Base-by-base conservation (phyloP, 2,797 vertebrate species). In the Astyanax mexicanus region DNA sequence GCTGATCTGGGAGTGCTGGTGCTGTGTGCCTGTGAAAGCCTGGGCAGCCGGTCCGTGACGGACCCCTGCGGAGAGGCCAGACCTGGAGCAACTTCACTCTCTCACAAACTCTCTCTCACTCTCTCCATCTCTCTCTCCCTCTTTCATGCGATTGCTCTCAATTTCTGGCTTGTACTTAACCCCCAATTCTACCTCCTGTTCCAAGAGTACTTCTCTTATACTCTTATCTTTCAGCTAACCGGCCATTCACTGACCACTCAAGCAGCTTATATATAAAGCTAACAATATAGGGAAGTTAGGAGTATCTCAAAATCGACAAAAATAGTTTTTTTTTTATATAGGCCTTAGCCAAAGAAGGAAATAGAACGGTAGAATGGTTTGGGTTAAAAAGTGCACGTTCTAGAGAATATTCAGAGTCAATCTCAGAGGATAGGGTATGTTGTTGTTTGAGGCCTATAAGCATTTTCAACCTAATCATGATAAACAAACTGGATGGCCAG, bases 21-120 rank as follows among this genome's bases (percentile, higher is more conserved):
- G 89, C 94, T 93, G 93, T 94, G 89, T 93, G 93, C 89, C 93
- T 95, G 95, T 95, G 95, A 96, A 95, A 94, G 91, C 92, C 92
- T 91, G 90, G 82, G 86, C 94, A 95, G 95, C 92, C 89, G 92
- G 90, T 93, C 93, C 93, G 94, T 90, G 93, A 94, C 92, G 92
- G 92, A 91, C 92, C 93, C 95, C 95, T 17, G 84, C 91, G 57
- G 94, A 32, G 93, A 94, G 90, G 93, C 93, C 92, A 93, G 94
- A 85, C 94, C 93, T 86, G 90, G 90, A 93, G 95, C 89, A 92
- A 90, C 93, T 92, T 87, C 93, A 90, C 91, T 64, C 70, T 42
- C 42, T 11, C 45, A 17, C 35, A 52, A 25, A 51, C 19, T 6
- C 70, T 47, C 74, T n/a, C 27, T 51, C 17, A n/a, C n/a, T n/a